Base-by-base conservation (phyloP, 2,797 vertebrate genomes). In the Lagocephalus sceleratus region DNA sequence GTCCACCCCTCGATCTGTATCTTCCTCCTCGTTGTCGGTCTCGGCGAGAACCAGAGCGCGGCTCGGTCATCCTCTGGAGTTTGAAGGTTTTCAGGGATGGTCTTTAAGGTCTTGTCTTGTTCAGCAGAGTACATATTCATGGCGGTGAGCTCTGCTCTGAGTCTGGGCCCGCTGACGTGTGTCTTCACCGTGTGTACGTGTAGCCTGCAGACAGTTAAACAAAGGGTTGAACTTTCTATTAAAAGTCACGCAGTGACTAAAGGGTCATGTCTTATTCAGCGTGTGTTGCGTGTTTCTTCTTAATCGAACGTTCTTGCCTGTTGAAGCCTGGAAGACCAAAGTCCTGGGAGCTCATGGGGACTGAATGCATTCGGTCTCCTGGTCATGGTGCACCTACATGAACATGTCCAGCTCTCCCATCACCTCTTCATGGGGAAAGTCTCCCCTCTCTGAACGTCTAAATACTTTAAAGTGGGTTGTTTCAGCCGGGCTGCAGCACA, bases 41-140 rank as follows among this genome's bases (percentile, higher is more conserved):
- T 77, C 52, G 38, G 49, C 10, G 39, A 60, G 62, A 50, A 54
- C 42, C 43, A 23, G 11, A 47, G 42, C 20, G 20, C 20, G n/a
- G 40, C 1, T 45, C 6, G 17, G 7, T 45, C 49, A 47, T 3
- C 21, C 54, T 60, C 43, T 25, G 44, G 55, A 22, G 39, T 63
- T 58, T 66, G 44, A 29, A 40, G 5, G 51, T 73, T 73, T 48
- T 66, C 76, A 76, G 73, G 73, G 71, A 70, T 56, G 51, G 60
- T 67, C 44, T 1, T 69, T 66, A 52, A 69, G 59, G 57, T 66
- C 6, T 29, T 75, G 66, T 81, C 64, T 50, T 68, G 61, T 81
- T 76, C 56, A 73, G 75, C 48, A 66, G 73, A 83, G 82, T 84
- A 86, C 86, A 86, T 75, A 58, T 75, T 78, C 26, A 75, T 79